phyloP scores from a whole-genome alignment of 2,797 vertebrate genomes.

The Xenentodon cancila region DNA sequence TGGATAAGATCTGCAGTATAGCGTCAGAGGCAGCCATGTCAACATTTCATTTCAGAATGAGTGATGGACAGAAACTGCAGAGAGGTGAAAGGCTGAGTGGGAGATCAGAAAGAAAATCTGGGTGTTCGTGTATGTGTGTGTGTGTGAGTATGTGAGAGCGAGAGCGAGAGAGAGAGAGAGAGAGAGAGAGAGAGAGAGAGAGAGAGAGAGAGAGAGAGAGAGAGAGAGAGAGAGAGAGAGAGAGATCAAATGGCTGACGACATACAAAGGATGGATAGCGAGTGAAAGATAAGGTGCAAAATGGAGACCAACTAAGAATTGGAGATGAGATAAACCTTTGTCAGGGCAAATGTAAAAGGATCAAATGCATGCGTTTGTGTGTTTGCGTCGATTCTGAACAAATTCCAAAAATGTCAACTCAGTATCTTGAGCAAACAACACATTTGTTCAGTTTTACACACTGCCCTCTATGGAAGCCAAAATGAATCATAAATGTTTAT shows the following conservation, averaged over 20 bases:
- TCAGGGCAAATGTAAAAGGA: slow-evolving; percentile 35
- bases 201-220: too few relatives aligned
- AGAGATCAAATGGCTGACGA: slow-evolving; percentile 42
- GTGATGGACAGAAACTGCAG: slow-evolving; percentile 44
- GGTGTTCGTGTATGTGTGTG: neutral
- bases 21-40: neutral
- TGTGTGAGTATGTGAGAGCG: too few relatives aligned
- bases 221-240: too few relatives aligned
- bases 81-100: slow-evolving; percentile 36
- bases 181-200: too few relatives aligned
- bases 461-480: slow-evolving; percentile 34
- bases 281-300: slow-evolving; percentile 56
- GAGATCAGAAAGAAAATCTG: slow-evolving; percentile 38
- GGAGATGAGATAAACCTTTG: slow-evolving; percentile 40
- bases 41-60: slow-evolving; percentile 38
- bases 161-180: too few relatives aligned
- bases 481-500: slow-evolving; percentile 6
- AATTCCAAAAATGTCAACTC: slow-evolving; percentile 49
- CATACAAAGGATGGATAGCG: slow-evolving; percentile 32
- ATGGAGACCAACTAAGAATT: slow-evolving; percentile 44
- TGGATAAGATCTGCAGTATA: slow-evolving; percentile 15
- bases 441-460: slow-evolving; percentile 53
- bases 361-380: slow-evolving; percentile 11
- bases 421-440: slow-evolving; percentile 44
- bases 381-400: slow-evolving; percentile 47